A percentile compares a stretch with the other conserved stretches of the same genome.
phyloP scores from a whole-genome alignment of 2,888 invertebrate genomes.

The Alloscopus bannaensis region DNA sequence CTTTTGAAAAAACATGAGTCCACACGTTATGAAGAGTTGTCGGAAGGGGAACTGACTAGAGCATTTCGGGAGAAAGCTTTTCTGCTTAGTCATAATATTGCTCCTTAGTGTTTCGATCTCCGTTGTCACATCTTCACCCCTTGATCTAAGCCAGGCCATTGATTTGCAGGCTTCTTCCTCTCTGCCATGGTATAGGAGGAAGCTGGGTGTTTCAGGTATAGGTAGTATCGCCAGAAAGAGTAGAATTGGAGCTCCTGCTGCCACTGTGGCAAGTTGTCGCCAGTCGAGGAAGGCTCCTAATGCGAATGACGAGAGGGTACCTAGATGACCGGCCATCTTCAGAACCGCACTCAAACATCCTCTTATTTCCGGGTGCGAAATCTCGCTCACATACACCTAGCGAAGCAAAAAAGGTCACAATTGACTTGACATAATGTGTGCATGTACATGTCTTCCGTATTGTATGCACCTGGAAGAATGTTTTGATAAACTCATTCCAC shows the following conservation, averaged over 20 bases:
- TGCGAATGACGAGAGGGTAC: slow-evolving; percentile 88
- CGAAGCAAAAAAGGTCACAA: too few relatives aligned
- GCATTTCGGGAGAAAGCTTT: slow-evolving; percentile 74
- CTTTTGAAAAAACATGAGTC: slow-evolving; percentile 92
- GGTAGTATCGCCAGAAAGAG: slow-evolving; percentile 84
- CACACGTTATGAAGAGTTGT: slow-evolving; percentile 83
- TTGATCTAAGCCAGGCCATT: slow-evolving; percentile 88
- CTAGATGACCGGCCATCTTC: slow-evolving; percentile 90
- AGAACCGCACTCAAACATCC: slow-evolving; percentile 91
- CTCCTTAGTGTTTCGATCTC: slow-evolving; percentile 84
- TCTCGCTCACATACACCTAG: slow-evolving; percentile 94
- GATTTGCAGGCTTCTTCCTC: slow-evolving; percentile 85
- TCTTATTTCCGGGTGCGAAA: slow-evolving; percentile 89
- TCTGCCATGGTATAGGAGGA: slow-evolving; percentile 85
- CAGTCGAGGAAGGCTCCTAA: slow-evolving; percentile 90
- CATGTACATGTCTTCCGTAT: too few relatives aligned
- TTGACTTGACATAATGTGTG: slow-evolving; percentile 2
- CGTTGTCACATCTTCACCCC: slow-evolving; percentile 85
- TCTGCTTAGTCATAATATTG: slow-evolving; percentile 77
- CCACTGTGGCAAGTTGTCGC: slow-evolving; percentile 88
- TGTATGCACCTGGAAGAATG: too few relatives aligned
- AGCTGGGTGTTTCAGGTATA: slow-evolving; percentile 93
- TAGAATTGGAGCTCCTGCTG: slow-evolving; percentile 86
- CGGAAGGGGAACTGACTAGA: slow-evolving; percentile 71
- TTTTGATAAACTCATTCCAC: too few relatives aligned